Conservation (phyloP, 2,113 vertebrate species). For the Oxyura jamaicensis region DNA sequence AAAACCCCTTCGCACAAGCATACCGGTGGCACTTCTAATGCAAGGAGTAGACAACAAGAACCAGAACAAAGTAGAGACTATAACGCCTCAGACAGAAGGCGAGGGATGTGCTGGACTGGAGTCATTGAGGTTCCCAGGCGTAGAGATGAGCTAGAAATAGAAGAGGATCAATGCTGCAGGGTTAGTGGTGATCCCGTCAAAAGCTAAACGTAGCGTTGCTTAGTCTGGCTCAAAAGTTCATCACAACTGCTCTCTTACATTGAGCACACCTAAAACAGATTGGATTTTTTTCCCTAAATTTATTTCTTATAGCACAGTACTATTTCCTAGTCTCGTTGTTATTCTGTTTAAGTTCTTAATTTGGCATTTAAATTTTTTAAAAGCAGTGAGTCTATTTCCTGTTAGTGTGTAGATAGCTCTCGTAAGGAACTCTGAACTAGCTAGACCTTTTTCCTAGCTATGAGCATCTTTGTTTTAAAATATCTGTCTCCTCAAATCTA, state of each 20-base stretch:
- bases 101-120: constrained; percentile 84
- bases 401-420: fast-evolving
- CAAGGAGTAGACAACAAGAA: constrained; percentile 77
- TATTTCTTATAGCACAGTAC: not conserved
- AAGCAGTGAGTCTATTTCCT: not conserved
- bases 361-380: not conserved
- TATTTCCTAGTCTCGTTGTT: not conserved
- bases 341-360: not conserved
- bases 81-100: constrained; percentile 84
- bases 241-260: not conserved
- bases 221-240: not conserved
- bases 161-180: constrained; percentile 85
- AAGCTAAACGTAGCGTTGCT: not conserved
- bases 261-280: not conserved
- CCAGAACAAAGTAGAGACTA: constrained; percentile 66
- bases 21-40: constrained; percentile 66
- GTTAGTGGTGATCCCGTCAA: constrained; percentile 80
- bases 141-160: constrained; percentile 80
- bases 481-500: not conserved
- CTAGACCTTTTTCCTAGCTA: not conserved
- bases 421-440: not conserved
- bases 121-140: constrained; percentile 65
- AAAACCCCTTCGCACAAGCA: constrained; percentile 79
- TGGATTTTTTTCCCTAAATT: not conserved
- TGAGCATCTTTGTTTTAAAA: not conserved